phyloP scores from a whole-genome alignment of 2,888 invertebrate species.

The Nomada fabriciana region DNA sequence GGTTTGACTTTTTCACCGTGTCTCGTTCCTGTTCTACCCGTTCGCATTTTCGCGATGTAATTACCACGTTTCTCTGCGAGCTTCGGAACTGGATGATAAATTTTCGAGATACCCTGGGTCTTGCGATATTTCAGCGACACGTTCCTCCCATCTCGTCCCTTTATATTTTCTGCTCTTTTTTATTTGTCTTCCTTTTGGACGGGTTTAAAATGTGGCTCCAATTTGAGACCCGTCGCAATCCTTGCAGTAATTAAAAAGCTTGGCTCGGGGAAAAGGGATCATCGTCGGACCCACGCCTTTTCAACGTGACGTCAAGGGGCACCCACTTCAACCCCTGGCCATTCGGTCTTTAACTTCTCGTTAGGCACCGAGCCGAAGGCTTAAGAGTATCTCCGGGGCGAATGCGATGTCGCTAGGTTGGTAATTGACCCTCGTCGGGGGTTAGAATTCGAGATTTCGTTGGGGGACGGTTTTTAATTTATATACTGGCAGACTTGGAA shows the following conservation, averaged over 20 bases:
- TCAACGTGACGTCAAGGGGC: neutral
- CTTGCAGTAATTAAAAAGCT: conserved; percentile 64
- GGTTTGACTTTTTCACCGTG: no score
- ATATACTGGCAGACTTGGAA: neutral
- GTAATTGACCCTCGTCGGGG: conserved; percentile 6
- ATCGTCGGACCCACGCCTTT: conserved; percentile 43
- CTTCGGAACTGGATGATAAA: no score
- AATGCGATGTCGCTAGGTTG: neutral
- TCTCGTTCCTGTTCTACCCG: no score
- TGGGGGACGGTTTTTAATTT: conserved; percentile 11
- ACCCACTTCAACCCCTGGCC: neutral
- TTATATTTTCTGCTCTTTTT: neutral
- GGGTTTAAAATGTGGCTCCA: conserved; percentile 17
- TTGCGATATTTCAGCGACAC: conserved; percentile 19
- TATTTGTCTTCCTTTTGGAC: no score
- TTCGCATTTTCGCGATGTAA: conserved; percentile 16
- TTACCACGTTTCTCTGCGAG: no score
- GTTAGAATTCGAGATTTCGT: conserved; percentile 16
- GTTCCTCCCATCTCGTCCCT: neutral
- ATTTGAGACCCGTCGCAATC: conserved; percentile 60
- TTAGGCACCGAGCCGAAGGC: conserved; percentile 20
- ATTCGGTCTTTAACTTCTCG: conserved; percentile 35
- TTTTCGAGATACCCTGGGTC: neutral
- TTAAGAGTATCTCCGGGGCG: neutral
- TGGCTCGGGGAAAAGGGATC: conserved; percentile 51